A percentile compares a stretch with the other conserved stretches of the same genome.
Evolutionary conservation across 2,888 invertebrate genomes (phyloP).

Genomic region (Caenorhabditis auriculariae): DNA sequence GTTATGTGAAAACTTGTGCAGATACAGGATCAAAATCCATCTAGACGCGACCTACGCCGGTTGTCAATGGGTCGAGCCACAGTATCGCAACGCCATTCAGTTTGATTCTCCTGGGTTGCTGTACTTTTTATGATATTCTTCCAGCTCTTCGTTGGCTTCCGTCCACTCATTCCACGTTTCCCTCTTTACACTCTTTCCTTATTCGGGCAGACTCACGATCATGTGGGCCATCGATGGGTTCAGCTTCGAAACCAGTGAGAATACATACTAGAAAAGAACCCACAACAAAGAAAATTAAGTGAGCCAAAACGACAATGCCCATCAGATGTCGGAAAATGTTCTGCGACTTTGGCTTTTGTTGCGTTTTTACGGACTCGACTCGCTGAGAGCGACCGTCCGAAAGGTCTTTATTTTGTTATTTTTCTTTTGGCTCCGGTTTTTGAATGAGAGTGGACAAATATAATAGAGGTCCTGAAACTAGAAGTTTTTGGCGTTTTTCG

Average conservation of each 20-base stretch:
- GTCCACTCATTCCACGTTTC: slow-evolving; percentile 14
- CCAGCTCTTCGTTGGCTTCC: slow-evolving; percentile 12
- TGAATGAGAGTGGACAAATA: too few relatives aligned
- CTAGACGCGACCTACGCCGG: slow-evolving; percentile 24
- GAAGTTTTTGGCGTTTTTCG: too few relatives aligned
- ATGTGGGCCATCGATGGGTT: slow-evolving; percentile 10
- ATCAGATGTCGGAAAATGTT: too few relatives aligned
- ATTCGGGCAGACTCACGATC: slow-evolving; percentile 11
- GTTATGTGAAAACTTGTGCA: not conserved
- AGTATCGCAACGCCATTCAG: slow-evolving; percentile 14
- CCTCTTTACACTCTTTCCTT: slow-evolving; percentile 18
- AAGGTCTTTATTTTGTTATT: too few relatives aligned
- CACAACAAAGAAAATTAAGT: too few relatives aligned
- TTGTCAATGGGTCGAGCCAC: slow-evolving; percentile 18
- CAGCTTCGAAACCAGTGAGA: too few relatives aligned
- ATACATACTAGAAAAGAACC: too few relatives aligned
- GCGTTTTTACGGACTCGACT: slow-evolving; percentile 20
- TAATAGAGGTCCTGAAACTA: too few relatives aligned
- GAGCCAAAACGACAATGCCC: too few relatives aligned
- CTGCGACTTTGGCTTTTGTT: slow-evolving; percentile 22
- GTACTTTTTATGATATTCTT: not conserved
- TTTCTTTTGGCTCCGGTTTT: too few relatives aligned
- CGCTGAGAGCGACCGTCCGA: slow-evolving; percentile 17
- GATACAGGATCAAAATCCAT: slow-evolving; percentile 15
- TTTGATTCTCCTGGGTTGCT: slow-evolving; percentile 4